Base-by-base conservation (phyloP, 2,888 invertebrate genomes). In the Ophraella communa region DNA sequence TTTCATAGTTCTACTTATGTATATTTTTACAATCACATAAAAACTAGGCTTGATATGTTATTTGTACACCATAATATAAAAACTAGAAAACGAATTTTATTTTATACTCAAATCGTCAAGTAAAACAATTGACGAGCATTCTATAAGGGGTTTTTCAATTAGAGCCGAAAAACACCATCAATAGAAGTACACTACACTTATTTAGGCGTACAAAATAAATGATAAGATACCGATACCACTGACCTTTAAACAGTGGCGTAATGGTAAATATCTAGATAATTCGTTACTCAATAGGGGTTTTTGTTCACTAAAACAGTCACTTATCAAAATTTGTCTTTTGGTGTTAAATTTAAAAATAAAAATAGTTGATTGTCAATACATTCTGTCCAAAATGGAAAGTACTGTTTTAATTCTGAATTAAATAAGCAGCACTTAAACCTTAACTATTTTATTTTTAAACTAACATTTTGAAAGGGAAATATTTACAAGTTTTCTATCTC, bases 41-140 rank as follows among this genome's bases (percentile, higher is more conserved):
- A 66, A 58, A 53, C 66, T 68, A 65, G 24, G 60, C 30, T 45
- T 70, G 70, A 70, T 70, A 70, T 68, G 70, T 67, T 54, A 65
- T 70, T 70, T 70, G 66, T 67, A 69, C 67, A 69, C 57, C 33
- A 62, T 62, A 39, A 39, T 39, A 58, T 55, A 62, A 53, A 56
- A 62, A 62, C 53, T 62, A 52, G 27, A 55, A 58, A 60, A 20
- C 8, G 27, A 14, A 20, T 51, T 27, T 21, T 5, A 7, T 39
- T 14, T 14, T 39, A n/a, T 45, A 10, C n/a, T 20, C 45, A 21
- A 23, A 21, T 21, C 49, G 49, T 24, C 23, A 27, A 51, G 27
- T 17, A 17, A 17, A 51, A 17, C 39, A 39, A 51, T 51, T 51
- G 49, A 51, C 49, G 17, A 49, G 4, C n/a, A 49, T n/a, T 49